Percentiles rank a stretch among this genome's conserved stretches.
Evolutionary conservation across 2,113 vertebrate species (phyloP).

Genomic region (Burhinus oedicnemus): DNA sequence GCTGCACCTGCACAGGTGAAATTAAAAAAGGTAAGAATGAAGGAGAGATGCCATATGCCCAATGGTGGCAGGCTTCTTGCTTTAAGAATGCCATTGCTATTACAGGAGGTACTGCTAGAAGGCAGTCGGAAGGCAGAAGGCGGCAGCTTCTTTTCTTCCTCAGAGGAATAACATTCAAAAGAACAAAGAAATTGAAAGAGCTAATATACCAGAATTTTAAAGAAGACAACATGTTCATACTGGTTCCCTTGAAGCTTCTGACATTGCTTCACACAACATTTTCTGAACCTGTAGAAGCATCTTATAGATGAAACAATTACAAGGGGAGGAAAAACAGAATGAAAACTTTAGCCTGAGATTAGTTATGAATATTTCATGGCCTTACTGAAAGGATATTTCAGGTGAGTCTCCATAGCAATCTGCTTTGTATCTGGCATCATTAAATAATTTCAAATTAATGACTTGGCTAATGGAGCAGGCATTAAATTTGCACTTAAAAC

Average conservation of each 20-base stretch:
- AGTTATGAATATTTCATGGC: slow-evolving; percentile 44
- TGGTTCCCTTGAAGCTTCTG: slow-evolving; percentile 14
- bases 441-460: slow-evolving; percentile 27
- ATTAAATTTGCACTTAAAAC: not conserved
- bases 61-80: not conserved
- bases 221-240: not conserved
- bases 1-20: not conserved
- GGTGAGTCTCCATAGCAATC: slow-evolving; percentile 42
- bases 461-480: not conserved
- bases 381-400: slow-evolving; percentile 14
- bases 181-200: not conserved
- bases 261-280: not conserved
- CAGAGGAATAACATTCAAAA: not conserved
- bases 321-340: not conserved
- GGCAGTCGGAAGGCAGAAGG: not conserved
- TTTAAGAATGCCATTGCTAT: not conserved
- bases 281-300: not conserved
- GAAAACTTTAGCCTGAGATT: not conserved
- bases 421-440: not conserved
- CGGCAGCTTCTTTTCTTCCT: not conserved
- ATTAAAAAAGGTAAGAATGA: not conserved
- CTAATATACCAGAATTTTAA: not conserved
- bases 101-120: not conserved
- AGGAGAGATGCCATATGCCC: not conserved
- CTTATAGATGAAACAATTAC: not conserved